A percentile compares a stretch with the other conserved stretches of the same genome.
phyloP scores from a whole-genome alignment of 2,888 invertebrate species.

The Protodeltote pygarga region DNA sequence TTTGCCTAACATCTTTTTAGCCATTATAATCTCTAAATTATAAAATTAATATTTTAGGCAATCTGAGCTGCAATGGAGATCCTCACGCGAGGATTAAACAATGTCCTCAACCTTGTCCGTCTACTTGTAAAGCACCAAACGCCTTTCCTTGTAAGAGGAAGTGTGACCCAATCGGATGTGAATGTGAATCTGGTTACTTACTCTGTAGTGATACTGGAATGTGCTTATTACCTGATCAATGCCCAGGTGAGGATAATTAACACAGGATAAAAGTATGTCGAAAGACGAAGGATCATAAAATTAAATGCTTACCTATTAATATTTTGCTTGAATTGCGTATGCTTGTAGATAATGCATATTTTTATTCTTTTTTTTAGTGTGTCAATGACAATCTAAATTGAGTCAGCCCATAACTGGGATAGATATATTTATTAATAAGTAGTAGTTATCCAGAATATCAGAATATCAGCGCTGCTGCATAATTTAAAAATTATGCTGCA shows the following conservation, averaged over 20 bases:
- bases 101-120: constrained; percentile 56
- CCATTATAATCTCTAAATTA: background rate
- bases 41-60: constrained; percentile 28
- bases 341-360: too few species aligned
- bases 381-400: too few species aligned
- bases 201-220: constrained; percentile 39
- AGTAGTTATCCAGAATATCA: too few species aligned
- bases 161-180: constrained; percentile 53
- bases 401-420: too few species aligned
- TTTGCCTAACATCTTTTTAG: background rate
- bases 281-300: too few species aligned
- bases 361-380: too few species aligned
- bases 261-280: too few species aligned
- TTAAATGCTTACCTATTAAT: too few species aligned
- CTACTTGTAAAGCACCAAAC: constrained; percentile 55
- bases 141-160: constrained; percentile 45
- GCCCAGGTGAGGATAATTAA: constrained; percentile 63
- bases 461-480: too few species aligned
- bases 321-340: too few species aligned
- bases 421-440: too few species aligned
- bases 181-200: constrained; percentile 57
- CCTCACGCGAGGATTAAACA: constrained; percentile 48
- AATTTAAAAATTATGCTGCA: too few species aligned
- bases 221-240: constrained; percentile 56
- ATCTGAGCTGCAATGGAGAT: constrained; percentile 55